These are phyloP conservation scores for Nothocercus nigrocapillus DNA, from an alignment of 2,113 vertebrate species.

Conservation along the genomic window DNA sequence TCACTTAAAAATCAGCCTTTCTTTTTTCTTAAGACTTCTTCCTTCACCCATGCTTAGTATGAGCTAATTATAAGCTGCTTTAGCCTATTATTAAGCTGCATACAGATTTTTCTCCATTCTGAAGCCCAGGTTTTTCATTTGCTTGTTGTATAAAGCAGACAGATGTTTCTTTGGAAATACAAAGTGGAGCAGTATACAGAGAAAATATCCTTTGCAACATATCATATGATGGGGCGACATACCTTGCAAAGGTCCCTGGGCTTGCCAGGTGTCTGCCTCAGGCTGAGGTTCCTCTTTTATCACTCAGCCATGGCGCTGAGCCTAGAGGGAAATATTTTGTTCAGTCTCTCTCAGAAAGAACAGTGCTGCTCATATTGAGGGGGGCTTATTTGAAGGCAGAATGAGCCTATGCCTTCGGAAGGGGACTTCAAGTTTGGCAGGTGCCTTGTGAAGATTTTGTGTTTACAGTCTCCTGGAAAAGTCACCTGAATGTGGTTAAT, in stretches of 20 bases:
- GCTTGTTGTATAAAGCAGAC: not conserved
- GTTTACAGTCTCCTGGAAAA: not conserved
- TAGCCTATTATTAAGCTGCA: not conserved
- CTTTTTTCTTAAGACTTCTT: not conserved
- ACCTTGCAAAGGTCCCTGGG: not conserved
- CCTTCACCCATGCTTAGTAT: not conserved
- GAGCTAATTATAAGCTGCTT: not conserved
- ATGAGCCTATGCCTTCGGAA: not conserved
- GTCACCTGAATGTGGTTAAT: not conserved
- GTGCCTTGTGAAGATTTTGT: not conserved
- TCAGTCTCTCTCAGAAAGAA: not conserved
- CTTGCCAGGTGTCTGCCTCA: not conserved
- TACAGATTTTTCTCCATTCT: not conserved
- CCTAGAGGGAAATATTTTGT: not conserved
- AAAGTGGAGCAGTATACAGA: accelerated
- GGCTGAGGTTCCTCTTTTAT: not conserved
- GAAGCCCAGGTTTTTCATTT: not conserved
- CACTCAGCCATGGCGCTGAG: not conserved
- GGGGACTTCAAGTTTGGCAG: not conserved
- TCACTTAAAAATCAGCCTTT: not conserved
- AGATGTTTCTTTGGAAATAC: not conserved
- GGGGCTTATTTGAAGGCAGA: not conserved
- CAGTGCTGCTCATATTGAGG: not conserved
- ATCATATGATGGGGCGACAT: not conserved
- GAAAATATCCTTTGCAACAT: no score